A percentile compares a stretch with the other conserved stretches of the same genome.
phyloP scores from a whole-genome alignment of 2,113 vertebrate species.

The Tympanuchus pallidicinctus region DNA sequence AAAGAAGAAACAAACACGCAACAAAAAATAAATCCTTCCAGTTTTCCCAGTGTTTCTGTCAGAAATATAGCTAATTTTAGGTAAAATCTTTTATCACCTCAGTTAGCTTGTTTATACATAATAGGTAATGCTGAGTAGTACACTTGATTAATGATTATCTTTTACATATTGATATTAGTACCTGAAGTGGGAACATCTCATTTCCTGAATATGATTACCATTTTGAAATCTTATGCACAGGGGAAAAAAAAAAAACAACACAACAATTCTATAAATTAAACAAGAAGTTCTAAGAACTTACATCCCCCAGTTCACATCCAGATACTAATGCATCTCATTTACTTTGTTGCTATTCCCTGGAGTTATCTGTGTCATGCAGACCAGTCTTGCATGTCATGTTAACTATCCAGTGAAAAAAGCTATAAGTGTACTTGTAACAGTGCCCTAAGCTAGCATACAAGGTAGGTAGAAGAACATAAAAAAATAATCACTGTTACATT shows the following conservation, averaged over 20 bases:
- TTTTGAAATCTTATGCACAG: conserved; percentile 83
- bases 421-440: conserved; percentile 80
- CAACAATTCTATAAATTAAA: conserved; percentile 88
- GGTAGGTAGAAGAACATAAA: conserved; percentile 80
- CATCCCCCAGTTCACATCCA: conserved; percentile 89
- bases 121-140: conserved; percentile 69
- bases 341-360: conserved; percentile 82
- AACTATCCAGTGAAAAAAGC: conserved; percentile 81
- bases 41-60: conserved; percentile 9
- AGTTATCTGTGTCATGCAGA: conserved; percentile 94
- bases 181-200: conserved; percentile 79
- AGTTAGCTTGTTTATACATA: conserved; percentile 77
- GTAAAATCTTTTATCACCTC: conserved; percentile 68
- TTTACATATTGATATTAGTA: conserved; percentile 83
- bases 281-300: conserved; percentile 91
- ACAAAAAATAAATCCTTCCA: neutral
- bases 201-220: conserved; percentile 79
- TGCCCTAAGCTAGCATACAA: conserved; percentile 80
- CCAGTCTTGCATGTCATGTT: conserved; percentile 82
- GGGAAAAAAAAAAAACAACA: conserved; percentile 43
- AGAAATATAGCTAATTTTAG: conserved; percentile 50
- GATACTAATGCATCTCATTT: conserved; percentile 95
- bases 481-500: conserved; percentile 84
- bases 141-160: conserved; percentile 78
- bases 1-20: neutral